These are phyloP conservation scores for Girardinichthys multiradiatus DNA, from an alignment of 2,113 vertebrate genomes.

Conservation along the genomic window DNA sequence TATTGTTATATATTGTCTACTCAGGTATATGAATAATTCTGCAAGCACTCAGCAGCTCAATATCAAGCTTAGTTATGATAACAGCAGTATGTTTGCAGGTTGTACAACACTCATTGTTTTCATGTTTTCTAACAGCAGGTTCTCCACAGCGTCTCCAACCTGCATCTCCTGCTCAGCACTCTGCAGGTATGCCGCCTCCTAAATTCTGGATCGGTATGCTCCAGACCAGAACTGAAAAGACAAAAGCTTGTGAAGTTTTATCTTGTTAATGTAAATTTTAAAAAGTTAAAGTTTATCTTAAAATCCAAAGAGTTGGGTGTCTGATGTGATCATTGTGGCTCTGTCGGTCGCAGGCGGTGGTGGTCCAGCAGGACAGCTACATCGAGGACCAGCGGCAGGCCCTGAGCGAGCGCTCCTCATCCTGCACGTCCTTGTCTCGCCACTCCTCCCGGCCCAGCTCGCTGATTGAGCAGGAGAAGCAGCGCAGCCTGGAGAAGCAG, in stretches of 20 bases:
- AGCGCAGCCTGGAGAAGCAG: slow-evolving; percentile 95
- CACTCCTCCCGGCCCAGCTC: slow-evolving; percentile 84
- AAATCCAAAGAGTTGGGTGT: background rate
- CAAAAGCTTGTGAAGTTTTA: slow-evolving; percentile 6
- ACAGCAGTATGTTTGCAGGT: background rate
- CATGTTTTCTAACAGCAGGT: slow-evolving; percentile 82
- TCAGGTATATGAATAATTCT: no score
- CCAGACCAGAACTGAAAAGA: slow-evolving; percentile 10
- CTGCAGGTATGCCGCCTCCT: slow-evolving; percentile 84
- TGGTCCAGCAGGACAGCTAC: slow-evolving; percentile 94
- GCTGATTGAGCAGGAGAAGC: slow-evolving; percentile 95
- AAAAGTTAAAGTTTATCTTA: background rate
- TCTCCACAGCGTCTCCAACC: slow-evolving; percentile 86
- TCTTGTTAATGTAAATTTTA: background rate
- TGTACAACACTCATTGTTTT: slow-evolving; percentile 17
- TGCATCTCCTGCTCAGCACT: slow-evolving; percentile 88
- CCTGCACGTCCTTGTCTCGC: slow-evolving; percentile 65
- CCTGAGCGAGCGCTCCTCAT: slow-evolving; percentile 81
- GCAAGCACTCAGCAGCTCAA: background rate
- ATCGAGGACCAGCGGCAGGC: slow-evolving; percentile 94
- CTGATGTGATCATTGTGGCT: background rate
- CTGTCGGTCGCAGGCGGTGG: slow-evolving; percentile 82
- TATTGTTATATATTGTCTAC: no score
- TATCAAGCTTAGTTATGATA: slow-evolving; percentile 4
- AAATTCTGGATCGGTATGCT: background rate